Conservation (phyloP, 2,797 vertebrate species). For the Platyrinchus mystaceus region DNA sequence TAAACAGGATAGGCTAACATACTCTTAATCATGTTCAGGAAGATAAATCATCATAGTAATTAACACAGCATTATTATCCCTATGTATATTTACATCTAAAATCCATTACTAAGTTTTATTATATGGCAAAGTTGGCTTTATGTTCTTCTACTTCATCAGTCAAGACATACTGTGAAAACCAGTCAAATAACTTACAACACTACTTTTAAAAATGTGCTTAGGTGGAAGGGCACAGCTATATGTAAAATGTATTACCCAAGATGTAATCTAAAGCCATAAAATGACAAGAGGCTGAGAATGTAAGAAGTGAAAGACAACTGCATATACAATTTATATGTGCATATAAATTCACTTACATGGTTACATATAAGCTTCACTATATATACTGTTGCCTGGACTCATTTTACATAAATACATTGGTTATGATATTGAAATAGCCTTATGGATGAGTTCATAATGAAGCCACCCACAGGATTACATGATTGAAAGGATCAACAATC, state of each 20-base stretch:
- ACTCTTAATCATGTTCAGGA: neutral
- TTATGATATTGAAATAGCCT: neutral
- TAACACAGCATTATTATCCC: neutral
- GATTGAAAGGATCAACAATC: neutral
- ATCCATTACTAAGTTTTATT: neutral
- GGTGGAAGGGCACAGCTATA: neutral
- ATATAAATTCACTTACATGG: neutral
- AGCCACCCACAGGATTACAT: neutral
- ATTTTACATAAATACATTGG: neutral
- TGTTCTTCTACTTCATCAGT: neutral
- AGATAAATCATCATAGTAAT: neutral
- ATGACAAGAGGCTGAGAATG: neutral
- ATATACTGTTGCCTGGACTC: neutral
- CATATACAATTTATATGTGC: neutral
- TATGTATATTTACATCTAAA: neutral
- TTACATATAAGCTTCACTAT: neutral
- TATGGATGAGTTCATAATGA: neutral
- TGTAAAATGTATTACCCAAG: neutral
- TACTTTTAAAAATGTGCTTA: neutral
- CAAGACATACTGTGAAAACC: neutral
- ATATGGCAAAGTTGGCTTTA: neutral
- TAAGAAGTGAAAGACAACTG: constrained; percentile 11
- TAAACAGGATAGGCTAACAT: neutral
- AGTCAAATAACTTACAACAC: neutral
- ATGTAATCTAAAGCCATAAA: neutral